Base-by-base conservation (phyloP, 2,888 invertebrate species). In the Drosophila nr. perissopoda region DNA sequence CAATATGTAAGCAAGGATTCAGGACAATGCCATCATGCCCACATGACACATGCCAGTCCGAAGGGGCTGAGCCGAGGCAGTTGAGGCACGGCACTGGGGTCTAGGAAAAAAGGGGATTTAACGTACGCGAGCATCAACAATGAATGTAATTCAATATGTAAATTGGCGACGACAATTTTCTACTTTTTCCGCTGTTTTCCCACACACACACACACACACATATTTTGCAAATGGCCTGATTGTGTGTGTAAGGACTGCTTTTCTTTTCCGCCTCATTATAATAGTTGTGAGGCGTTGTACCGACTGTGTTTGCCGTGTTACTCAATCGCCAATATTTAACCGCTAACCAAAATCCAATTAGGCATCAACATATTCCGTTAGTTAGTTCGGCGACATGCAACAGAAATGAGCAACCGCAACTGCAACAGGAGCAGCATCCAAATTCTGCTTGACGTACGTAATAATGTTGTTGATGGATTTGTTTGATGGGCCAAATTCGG, bases 91-190 rank as follows among this genome's bases (percentile, higher is more conserved):
- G 33, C 10, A 7, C 3, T 18, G 38, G 21, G 13, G 42, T 3
- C 21, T 21, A 13, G 45, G 7, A 13, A 13, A 1, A 33, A n/a
- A 2, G 21, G n/a, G 33, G 69, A 72, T 69, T 73, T 72, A 83
- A 86, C 74, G 51, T 70, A 75, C 62, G 81, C 74, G 61, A 82
- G 67, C 79, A 84, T 76, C 80, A 83, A 90, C 90, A 87, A 90
- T 89, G 80, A 79, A 76, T 76, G 87, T 89, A 90, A 90, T 90
- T 90, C 89, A 84, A 89, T 89, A 87, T 87, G 90, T 79, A 87
- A 87, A 87, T 87, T 79, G 82, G 60, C 68, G 73, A 73, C 76
- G 79, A 82, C 75, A 79, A 79, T 84, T 89, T 87, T 81, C 79
- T 78, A 87, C 82, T 78, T 77, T 80, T 70, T 78, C 69, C 67